Evolutionary conservation across 2,888 invertebrate species (phyloP).

Genomic region (Spialia ferax): DNA sequence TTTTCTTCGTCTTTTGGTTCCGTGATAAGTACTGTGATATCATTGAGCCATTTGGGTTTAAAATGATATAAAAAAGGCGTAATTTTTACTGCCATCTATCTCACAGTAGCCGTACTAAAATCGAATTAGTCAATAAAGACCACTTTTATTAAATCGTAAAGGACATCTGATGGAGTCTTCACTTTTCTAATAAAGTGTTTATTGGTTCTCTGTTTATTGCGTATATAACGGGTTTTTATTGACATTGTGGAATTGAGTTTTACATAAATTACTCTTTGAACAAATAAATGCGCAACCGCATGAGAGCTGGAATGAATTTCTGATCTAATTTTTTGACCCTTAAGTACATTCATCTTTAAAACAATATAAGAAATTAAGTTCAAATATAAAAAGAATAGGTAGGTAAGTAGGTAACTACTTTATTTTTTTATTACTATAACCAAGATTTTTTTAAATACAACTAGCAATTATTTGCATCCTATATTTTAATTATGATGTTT

Average conservation of each 20-base stretch:
- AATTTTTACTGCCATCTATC: slow-evolving; percentile 46
- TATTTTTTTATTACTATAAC: too few species aligned
- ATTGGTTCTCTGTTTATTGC: slow-evolving; percentile 67
- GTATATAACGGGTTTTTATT: slow-evolving; percentile 58
- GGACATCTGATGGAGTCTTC: slow-evolving; percentile 60
- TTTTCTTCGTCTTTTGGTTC: too few species aligned
- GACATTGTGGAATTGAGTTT: slow-evolving; percentile 16
- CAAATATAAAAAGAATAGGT: too few species aligned
- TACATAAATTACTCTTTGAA: slow-evolving; percentile 2
- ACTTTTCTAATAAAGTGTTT: slow-evolving; percentile 76
- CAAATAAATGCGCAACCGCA: too few species aligned
- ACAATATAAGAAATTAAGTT: too few species aligned
- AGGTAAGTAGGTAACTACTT: too few species aligned
- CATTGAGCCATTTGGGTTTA: background rate
- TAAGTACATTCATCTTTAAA: too few species aligned
- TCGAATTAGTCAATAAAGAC: slow-evolving; percentile 45
- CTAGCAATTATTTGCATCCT: too few species aligned
- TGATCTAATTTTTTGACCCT: too few species aligned
- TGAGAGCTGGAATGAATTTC: too few species aligned
- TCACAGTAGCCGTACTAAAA: slow-evolving; percentile 44
- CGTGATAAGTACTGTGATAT: background rate
- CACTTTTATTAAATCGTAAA: slow-evolving; percentile 55
- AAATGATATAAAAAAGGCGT: background rate
- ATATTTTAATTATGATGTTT: too few species aligned
- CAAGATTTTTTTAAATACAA: too few species aligned